Conservation (phyloP, 2,113 vertebrate genomes). For the Dipodomys merriami region DNA sequence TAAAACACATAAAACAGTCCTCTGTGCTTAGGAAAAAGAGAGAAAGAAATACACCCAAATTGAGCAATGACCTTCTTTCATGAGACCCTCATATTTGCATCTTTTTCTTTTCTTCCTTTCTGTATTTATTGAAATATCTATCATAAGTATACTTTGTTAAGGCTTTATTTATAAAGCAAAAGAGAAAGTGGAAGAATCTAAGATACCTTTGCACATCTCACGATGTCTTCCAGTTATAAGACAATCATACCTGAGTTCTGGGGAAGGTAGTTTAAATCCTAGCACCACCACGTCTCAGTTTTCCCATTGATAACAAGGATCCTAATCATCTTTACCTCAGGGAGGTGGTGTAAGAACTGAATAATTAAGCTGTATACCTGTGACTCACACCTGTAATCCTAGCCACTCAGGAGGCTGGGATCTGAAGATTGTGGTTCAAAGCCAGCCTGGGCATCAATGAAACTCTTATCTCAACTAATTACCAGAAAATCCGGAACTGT, state of each 20-base stretch:
- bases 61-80: background rate
- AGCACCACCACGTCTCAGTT: background rate
- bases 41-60: background rate
- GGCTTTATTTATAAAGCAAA: background rate
- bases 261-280: background rate
- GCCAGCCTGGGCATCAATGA: too few relatives aligned
- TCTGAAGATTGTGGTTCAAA: too few relatives aligned
- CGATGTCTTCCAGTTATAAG: background rate
- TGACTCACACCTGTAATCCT: too few relatives aligned
- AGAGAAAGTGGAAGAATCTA: background rate
- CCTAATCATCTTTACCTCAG: background rate
- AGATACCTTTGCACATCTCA: background rate
- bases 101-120: slow-evolving; percentile 8
- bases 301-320: background rate
- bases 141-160: background rate
- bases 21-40: background rate
- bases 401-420: too few relatives aligned
- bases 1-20: background rate
- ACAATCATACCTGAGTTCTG: background rate
- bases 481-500: too few relatives aligned
- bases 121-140: background rate
- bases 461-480: too few relatives aligned
- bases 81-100: background rate
- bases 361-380: background rate
- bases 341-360: background rate